Base-by-base conservation (phyloP, 2,888 invertebrate genomes). In the Trilocha varians region DNA sequence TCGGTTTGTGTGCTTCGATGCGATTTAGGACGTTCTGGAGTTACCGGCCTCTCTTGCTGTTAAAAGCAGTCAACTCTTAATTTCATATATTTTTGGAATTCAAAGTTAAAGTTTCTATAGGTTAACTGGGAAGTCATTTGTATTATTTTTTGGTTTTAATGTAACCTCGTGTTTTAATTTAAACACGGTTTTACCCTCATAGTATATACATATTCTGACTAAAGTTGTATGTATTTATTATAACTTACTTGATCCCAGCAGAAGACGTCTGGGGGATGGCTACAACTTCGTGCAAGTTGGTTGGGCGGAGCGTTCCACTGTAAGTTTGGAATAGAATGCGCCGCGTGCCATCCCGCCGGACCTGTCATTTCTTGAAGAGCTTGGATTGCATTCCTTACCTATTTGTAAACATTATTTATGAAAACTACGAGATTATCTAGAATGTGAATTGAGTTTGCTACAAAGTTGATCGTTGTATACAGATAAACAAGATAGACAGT, bases 251-350 rank as follows among this genome's bases (percentile, higher is more conserved):
- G 87, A 57, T 92, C 92, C 88, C 93, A 92, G 57, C 91, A 91
- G 72, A 94, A 92, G 49, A 94, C 93, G 59, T 94, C 94, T 1
- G 94, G 93, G 0, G 94, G 94, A 77, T 95, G 94, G 2, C 94
- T 95, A 43, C 92, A 92, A 65, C 93, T 91, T 44, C 94, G 87
- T 1, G 93, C 93, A 40, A 95, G 85, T 47, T 89, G 77, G 47
- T 87, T 88, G 3, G 79, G 78, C 3, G 70, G 87, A 40, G 82
- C 82, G 53, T 77, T 88, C 79, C 74, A 89, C 49, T 91, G 90
- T 32, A 93, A 87, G 64, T 92, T 94, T 3, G 94, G 94, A 66
- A 94, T 94, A 45, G 94, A 94, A 65, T 92, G 93, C n/a, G 93
- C 93, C 9, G 93, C 90, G 62, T 89, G 90, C 76, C 89, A 88